Conservation (phyloP, 2,888 invertebrate genomes). For the Agrochola litura region DNA sequence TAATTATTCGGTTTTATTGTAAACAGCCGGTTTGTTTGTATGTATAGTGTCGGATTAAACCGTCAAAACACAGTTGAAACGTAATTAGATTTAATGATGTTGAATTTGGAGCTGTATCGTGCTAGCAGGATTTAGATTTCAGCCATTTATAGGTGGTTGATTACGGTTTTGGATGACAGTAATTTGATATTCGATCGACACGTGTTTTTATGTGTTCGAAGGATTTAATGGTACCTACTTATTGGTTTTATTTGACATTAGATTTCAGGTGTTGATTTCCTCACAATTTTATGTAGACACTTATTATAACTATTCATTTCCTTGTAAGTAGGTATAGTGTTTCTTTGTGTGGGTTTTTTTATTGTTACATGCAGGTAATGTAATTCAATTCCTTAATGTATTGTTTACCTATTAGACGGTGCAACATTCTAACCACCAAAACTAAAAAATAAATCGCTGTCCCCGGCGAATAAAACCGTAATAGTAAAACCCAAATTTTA, state of each 20-base stretch:
- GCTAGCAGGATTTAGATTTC: slow-evolving; percentile 46
- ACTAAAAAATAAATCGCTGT: not conserved
- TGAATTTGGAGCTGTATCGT: slow-evolving; percentile 49
- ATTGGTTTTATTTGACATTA: slow-evolving; percentile 20
- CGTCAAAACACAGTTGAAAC: slow-evolving; percentile 61
- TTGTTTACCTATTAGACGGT: not conserved
- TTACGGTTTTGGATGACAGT: slow-evolving; percentile 45
- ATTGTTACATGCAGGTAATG: slow-evolving; percentile 22
- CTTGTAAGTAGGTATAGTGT: slow-evolving; percentile 19
- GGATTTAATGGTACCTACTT: slow-evolving; percentile 15
- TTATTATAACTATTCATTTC: slow-evolving; percentile 30
- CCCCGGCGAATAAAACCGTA: too few relatives aligned
- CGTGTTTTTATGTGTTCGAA: slow-evolving; percentile 19
- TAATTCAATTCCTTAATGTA: not conserved
- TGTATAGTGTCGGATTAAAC: slow-evolving; percentile 58
- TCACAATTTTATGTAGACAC: not conserved
- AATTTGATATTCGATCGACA: slow-evolving; percentile 39
- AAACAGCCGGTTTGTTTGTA: slow-evolving; percentile 54
- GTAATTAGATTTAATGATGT: slow-evolving; percentile 65
- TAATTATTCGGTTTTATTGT: slow-evolving; percentile 58
- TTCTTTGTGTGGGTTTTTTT: slow-evolving; percentile 8
- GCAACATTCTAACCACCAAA: not conserved
- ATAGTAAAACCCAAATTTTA: too few relatives aligned
- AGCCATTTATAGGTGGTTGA: slow-evolving; percentile 15
- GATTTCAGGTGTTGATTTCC: slow-evolving; percentile 30